These are phyloP conservation scores for Myanophis thanlyinensis DNA, from an alignment of 2,113 vertebrate species.

Conservation along the genomic window DNA sequence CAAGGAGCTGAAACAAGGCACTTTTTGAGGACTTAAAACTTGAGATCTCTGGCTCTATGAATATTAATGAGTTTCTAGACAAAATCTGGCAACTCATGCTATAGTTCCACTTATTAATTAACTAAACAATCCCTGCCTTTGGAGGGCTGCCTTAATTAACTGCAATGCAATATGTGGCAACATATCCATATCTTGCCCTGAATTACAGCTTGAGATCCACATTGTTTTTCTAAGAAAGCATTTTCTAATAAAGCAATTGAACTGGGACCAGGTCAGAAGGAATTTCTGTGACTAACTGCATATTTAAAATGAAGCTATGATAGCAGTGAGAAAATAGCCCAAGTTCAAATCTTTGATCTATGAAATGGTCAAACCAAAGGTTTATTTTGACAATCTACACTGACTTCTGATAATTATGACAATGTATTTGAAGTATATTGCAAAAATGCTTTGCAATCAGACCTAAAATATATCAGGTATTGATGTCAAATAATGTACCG, in stretches of 20 bases:
- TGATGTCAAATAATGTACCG: background rate
- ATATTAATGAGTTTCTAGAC: background rate
- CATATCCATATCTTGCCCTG: background rate
- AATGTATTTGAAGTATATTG: background rate
- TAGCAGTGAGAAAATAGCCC: background rate
- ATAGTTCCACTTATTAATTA: constrained; percentile 2
- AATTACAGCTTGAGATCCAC: background rate
- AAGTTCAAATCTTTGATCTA: background rate
- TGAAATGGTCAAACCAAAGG: background rate
- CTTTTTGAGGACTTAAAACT: background rate
- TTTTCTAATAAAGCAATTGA: background rate
- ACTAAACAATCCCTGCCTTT: background rate
- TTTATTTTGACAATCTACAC: background rate
- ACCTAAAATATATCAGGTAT: background rate
- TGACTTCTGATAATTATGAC: background rate
- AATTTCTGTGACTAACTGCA: background rate
- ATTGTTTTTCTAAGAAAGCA: background rate
- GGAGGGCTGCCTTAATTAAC: constrained; percentile 7
- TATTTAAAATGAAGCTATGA: background rate
- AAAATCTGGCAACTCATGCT: background rate
- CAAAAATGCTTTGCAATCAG: background rate
- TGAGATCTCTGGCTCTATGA: background rate
- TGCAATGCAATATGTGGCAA: background rate
- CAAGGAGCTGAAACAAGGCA: background rate
- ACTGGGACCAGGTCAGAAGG: background rate